These are phyloP conservation scores for Oplegnathus fasciatus DNA, from an alignment of 2,113 vertebrate species.

Conservation along the genomic window DNA sequence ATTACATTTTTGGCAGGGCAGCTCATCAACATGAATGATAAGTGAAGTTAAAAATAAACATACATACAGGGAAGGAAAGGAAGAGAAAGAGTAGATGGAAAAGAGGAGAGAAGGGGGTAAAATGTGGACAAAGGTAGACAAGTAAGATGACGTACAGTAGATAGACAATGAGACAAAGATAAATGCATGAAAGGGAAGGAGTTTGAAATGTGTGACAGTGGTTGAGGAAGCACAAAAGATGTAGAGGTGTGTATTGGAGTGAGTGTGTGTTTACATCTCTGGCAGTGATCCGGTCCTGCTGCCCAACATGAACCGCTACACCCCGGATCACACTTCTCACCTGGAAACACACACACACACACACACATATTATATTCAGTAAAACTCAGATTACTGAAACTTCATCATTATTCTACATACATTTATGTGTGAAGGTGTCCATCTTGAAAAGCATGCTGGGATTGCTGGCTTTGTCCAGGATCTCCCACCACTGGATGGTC, in stretches of 20 bases:
- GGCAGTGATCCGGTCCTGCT: slow-evolving; percentile 89
- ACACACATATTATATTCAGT: slow-evolving; percentile 9
- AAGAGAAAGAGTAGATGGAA: background rate
- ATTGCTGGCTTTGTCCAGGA: slow-evolving; percentile 76
- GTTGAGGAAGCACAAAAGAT: background rate
- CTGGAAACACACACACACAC: slow-evolving; percentile 78
- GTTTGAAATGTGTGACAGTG: background rate
- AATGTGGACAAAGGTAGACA: too few species aligned
- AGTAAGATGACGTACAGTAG: too few species aligned
- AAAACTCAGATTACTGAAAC: background rate
- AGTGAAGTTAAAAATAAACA: too few species aligned
- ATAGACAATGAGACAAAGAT: too few species aligned
- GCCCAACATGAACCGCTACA: slow-evolving; percentile 93
- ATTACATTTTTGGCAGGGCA: too few species aligned
- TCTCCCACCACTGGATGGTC: slow-evolving; percentile 91
- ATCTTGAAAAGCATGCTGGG: slow-evolving; percentile 22
- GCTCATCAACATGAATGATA: background rate
- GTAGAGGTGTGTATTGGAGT: background rate
- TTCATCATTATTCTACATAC: slow-evolving; percentile 22
- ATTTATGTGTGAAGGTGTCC: slow-evolving; percentile 1
- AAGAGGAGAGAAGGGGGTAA: background rate
- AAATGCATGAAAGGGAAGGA: too few species aligned
- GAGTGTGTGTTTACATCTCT: slow-evolving; percentile 89
- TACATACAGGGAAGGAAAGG: too few species aligned
- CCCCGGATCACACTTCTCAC: slow-evolving; percentile 86